A percentile compares a stretch with the other conserved stretches of the same genome.
phyloP scores from a whole-genome alignment of 1,140 invertebrate species.

The Meteorus sp. region DNA sequence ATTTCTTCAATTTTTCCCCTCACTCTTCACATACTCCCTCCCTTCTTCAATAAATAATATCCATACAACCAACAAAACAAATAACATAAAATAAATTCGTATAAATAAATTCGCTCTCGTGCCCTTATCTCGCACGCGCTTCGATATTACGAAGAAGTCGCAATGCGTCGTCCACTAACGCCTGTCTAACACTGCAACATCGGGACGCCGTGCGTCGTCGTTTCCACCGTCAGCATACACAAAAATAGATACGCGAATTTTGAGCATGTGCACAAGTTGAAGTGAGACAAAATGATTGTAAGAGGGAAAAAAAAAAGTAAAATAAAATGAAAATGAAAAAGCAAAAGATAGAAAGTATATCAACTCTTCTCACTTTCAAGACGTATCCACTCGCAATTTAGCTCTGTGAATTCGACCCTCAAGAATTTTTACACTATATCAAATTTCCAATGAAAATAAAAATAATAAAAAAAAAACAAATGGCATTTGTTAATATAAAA shows the following conservation, averaged over 20 bases:
- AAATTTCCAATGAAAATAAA: background rate
- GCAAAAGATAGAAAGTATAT: background rate
- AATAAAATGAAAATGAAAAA: background rate
- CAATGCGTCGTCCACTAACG: slow-evolving; percentile 52
- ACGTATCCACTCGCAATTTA: slow-evolving; percentile 9
- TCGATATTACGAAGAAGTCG: slow-evolving; percentile 29
- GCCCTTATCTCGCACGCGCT: slow-evolving; percentile 18
- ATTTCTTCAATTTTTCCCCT: slow-evolving; percentile 1
- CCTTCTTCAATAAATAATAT: background rate
- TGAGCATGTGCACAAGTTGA: slow-evolving; percentile 34
- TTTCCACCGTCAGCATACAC: slow-evolving; percentile 34
- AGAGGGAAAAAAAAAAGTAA: slow-evolving; percentile 19
- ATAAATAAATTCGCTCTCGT: background rate
- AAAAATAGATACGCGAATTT: slow-evolving; percentile 47
- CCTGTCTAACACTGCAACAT: slow-evolving; percentile 51
- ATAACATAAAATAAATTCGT: background rate
- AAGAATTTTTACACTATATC: slow-evolving; percentile 8
- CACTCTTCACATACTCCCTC: background rate
- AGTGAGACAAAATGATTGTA: slow-evolving; percentile 21
- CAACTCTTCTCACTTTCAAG: background rate
- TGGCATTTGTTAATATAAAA: background rate
- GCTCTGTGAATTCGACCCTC: slow-evolving; percentile 3
- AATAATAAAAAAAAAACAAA: background rate
- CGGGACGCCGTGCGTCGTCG: slow-evolving; percentile 13
- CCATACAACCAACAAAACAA: background rate